phyloP scores from a whole-genome alignment of 2,113 vertebrate species.

The Heterotilapia buettikoferi region DNA sequence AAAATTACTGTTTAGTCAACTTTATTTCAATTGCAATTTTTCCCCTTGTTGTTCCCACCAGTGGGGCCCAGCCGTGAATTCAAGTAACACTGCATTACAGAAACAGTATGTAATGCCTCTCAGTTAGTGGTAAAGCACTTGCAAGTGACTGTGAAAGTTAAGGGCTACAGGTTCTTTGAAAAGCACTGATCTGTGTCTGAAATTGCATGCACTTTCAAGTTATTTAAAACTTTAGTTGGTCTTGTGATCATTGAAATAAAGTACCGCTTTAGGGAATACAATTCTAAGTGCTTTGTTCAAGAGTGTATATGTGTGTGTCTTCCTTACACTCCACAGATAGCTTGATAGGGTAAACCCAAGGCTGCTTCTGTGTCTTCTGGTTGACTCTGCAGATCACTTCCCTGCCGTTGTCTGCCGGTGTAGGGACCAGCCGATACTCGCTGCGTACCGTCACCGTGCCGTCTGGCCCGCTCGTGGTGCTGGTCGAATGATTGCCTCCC shows the following conservation, averaged over 20 bases:
- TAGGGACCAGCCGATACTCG: slow-evolving; percentile 69
- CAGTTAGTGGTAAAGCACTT: neutral
- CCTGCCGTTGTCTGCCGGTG: slow-evolving; percentile 48
- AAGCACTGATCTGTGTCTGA: neutral
- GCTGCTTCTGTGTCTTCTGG: slow-evolving; percentile 59
- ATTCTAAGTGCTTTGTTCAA: neutral
- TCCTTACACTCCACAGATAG: slow-evolving; percentile 73
- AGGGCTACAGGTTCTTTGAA: neutral
- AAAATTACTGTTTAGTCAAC: neutral
- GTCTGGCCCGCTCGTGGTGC: slow-evolving; percentile 38
- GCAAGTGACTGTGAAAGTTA: neutral
- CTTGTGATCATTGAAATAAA: neutral
- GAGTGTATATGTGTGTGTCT: neutral
- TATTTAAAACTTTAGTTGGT: neutral
- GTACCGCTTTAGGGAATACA: neutral
- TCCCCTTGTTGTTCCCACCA: neutral
- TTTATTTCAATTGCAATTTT: neutral
- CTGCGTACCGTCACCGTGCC: slow-evolving; percentile 78
- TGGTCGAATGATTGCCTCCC: slow-evolving; percentile 53
- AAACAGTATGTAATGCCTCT: neutral
- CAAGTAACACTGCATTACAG: neutral
- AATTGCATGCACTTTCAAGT: neutral
- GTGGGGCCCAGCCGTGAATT: neutral
- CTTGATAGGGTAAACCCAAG: slow-evolving; percentile 40
- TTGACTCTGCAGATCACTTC: slow-evolving; percentile 65